A percentile compares a stretch with the other conserved stretches of the same genome.
Conservation (phyloP, 1,140 invertebrate genomes). For the Coenobita brevimanus region DNA sequence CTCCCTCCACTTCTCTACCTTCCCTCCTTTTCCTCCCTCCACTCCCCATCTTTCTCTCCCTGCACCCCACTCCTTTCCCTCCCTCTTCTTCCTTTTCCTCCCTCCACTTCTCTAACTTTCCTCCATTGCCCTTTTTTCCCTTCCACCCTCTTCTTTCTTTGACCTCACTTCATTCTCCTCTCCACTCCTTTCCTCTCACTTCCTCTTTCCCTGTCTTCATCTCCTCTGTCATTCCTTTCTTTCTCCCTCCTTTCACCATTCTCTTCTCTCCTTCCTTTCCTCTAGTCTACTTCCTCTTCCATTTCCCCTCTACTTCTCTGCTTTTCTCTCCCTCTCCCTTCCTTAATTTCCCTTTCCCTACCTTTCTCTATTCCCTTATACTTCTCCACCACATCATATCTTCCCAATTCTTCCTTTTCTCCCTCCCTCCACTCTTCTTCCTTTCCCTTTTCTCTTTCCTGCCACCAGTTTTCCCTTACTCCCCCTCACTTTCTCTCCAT, state of each 20-base stretch:
- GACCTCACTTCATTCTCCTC: not conserved
- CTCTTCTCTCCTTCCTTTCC: constrained; percentile 8
- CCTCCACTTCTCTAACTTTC: too few species aligned
- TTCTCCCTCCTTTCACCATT: not conserved
- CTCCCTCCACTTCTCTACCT: not conserved
- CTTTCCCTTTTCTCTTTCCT: too few species aligned
- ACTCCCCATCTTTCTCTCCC: not conserved
- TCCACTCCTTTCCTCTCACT: not conserved
- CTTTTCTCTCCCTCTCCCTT: not conserved
- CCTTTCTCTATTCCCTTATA: too few species aligned
- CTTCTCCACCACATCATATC: too few species aligned
- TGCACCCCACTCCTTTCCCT: not conserved
- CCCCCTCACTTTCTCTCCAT: too few species aligned
- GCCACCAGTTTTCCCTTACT: too few species aligned
- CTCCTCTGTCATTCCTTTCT: too few species aligned
- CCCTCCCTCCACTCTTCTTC: not conserved
- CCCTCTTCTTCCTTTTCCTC: too few species aligned
- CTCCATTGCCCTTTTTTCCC: not conserved
- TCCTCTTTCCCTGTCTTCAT: not conserved
- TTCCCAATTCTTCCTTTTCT: not conserved
- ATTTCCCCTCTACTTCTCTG: not conserved
- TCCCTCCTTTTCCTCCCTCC: not conserved
- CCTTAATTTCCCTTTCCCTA: too few species aligned
- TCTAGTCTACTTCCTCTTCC: too few species aligned
- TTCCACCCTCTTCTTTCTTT: too few species aligned